These are phyloP conservation scores for Esperia sulphurella DNA, from an alignment of 2,888 invertebrate species.

Conservation along the genomic window DNA sequence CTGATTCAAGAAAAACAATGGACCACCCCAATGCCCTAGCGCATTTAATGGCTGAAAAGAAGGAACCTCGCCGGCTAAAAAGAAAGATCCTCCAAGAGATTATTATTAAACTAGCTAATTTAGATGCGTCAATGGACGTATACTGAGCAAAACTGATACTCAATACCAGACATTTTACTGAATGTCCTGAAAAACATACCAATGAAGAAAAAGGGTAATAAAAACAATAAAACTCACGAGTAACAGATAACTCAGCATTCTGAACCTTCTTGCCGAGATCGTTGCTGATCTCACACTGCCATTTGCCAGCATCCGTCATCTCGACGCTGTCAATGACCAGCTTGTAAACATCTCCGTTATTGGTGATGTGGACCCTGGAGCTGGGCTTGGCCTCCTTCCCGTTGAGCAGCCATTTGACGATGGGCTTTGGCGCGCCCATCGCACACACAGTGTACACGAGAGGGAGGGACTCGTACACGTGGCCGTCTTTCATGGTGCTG, in stretches of 20 bases:
- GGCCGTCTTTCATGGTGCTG: conserved; percentile 85
- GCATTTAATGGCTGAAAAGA: too few relatives aligned
- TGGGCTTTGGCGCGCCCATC: conserved; percentile 87
- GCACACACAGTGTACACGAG: conserved; percentile 89
- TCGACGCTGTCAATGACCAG: conserved; percentile 85
- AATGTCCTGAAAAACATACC: too few relatives aligned
- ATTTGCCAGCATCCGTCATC: conserved; percentile 87
- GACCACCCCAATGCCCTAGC: too few relatives aligned
- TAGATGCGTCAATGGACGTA: too few relatives aligned
- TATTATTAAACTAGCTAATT: too few relatives aligned
- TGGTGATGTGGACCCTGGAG: conserved; percentile 80
- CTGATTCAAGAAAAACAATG: too few relatives aligned
- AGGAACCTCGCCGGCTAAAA: too few relatives aligned
- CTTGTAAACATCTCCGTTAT: conserved; percentile 85
- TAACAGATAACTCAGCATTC: conserved; percentile 86
- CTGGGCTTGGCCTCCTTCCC: conserved; percentile 85
- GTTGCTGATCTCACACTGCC: conserved; percentile 90
- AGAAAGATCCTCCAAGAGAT: too few relatives aligned
- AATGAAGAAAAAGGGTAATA: too few relatives aligned
- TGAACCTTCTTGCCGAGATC: conserved; percentile 88
- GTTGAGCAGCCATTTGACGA: conserved; percentile 88
- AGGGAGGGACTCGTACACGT: conserved; percentile 89
- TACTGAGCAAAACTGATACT: too few relatives aligned
- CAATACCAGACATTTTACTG: too few relatives aligned
- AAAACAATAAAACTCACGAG: conserved; percentile 76